Conservation (phyloP, 2,888 invertebrate genomes). For the Fragum whitleyi region DNA sequence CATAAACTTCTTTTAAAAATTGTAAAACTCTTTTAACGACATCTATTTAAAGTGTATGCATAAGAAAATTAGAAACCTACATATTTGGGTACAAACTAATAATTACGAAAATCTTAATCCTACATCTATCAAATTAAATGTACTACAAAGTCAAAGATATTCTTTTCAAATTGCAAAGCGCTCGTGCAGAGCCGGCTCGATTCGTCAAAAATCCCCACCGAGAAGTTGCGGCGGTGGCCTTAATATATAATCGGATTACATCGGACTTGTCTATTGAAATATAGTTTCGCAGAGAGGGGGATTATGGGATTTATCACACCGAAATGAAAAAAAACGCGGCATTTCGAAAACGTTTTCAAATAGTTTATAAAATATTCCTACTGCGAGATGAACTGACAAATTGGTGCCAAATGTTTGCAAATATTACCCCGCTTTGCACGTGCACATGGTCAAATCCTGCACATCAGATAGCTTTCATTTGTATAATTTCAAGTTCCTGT, state of each 20-base stretch:
- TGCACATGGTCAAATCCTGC: too few relatives aligned
- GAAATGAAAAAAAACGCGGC: neutral
- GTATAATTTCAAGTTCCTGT: too few relatives aligned
- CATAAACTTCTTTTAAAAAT: too few relatives aligned
- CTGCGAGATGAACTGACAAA: too few relatives aligned
- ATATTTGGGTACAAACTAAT: too few relatives aligned
- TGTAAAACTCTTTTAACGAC: too few relatives aligned
- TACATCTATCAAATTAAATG: neutral
- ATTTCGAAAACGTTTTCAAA: neutral
- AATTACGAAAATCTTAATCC: neutral
- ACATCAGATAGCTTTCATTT: too few relatives aligned
- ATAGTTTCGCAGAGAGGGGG: neutral
- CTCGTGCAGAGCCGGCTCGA: neutral
- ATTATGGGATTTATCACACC: neutral
- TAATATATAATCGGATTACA: conserved; percentile 13
- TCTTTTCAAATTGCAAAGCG: neutral
- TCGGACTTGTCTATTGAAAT: conserved; percentile 19
- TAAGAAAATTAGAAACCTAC: too few relatives aligned
- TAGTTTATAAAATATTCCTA: too few relatives aligned
- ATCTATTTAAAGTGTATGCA: too few relatives aligned
- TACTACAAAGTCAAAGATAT: neutral
- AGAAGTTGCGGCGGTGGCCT: neutral
- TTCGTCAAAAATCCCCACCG: conserved; percentile 14
- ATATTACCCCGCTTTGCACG: too few relatives aligned
- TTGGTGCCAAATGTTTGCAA: too few relatives aligned